Base-by-base conservation (phyloP, 1,140 invertebrate genomes). In the Papilio helenus region DNA sequence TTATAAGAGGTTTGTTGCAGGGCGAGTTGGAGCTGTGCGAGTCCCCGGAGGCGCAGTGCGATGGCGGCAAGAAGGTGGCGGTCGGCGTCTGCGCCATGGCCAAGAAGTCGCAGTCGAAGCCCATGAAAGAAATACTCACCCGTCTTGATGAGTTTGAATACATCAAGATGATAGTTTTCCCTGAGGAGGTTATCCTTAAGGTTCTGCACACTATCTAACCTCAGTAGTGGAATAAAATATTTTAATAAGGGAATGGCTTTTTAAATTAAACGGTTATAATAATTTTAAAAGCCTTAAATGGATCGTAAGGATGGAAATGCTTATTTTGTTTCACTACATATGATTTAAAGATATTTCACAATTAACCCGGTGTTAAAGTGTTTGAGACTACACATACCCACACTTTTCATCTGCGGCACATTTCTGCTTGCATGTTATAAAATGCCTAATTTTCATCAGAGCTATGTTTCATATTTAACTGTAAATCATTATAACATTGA, bases 41-140 rank as follows among this genome's bases (percentile, higher is more conserved):
- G 87, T 93, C 95, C 3, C 90, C 95, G 92, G 96, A 95, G 84
- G 95, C 94, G 74, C 95, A 95, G 79, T 94, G 95, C 85, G 95
- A 96, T 90, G 96, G 95, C 83, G 96, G 96, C 87, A 97, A 98
- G 89, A 97, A 98, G 88, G 98, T 99, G 76, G 96, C 99, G 88
- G 98, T 99, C 81, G 99, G 99, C 71, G 97, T 99, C 81, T 99
- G 99, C 96, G 98, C 99, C 58, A 99, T 99, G 99, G 97, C 98
- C 85, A 99, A 99, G 93, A 99, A 99, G 95, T 99, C 98, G 3
- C 97, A 98, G 86, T 99, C 99, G 76, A 99, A 99, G 95, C 99
- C 99, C 2, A 99, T 99, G 99, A 98, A 98, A 91, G 99, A 99
- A 94, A 99, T 99, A 88, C 95, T 99, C 20, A 98, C 97, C 0